Evolutionary conservation across 1,140 invertebrate species (phyloP), one percentile per base, ranked within the genome.

Genomic region (Leptinotarsa lineolata): DNA sequence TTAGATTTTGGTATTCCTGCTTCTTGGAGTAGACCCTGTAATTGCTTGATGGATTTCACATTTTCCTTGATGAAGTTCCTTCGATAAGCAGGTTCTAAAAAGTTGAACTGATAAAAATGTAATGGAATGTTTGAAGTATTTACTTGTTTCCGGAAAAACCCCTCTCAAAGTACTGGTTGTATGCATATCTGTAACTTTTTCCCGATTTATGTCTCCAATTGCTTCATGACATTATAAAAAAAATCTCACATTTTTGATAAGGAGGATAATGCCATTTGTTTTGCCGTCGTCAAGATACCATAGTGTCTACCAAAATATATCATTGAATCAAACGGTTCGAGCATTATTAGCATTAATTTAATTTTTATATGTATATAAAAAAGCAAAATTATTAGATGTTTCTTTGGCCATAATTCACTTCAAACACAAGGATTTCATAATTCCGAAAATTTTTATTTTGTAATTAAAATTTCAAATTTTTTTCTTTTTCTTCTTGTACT

Each of bases 21-120:
- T 48, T 86, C 83, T 77, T 86, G 85, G 0, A 86, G 82, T 70
- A 86, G 83, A 46, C 84, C 85, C 75, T 88, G 87, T 72, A 88
- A 86, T 70, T 84, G 84, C 78, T 88, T 88, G 39, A 88, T 82
- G 66, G 87, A 86, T 77, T 85, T 86, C 80, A 88, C 86, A 72
- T 88, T 88, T 84, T 88, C 88, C 79, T 83, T 86, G 66, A 88
- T 87, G 74, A 88, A 88, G 80, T 88, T 88, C 78, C 85, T 85
- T 81, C 85, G 86, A 78, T 86, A 84, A 74, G 85, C 84, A 78
- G 86, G 86, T 83, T 87, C 88, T 88, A 81, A 48, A 85, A 85
- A 74, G 73, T 67, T 68, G 30, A 76, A 59, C 54, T 68, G 54
- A 21, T 72, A n/a, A 16, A 64, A 63, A 18, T 63, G 15, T 12